Percentiles rank a stretch among this genome's conserved stretches.
phyloP scores from a whole-genome alignment of 2,797 vertebrate genomes.

The Chelmon rostratus region DNA sequence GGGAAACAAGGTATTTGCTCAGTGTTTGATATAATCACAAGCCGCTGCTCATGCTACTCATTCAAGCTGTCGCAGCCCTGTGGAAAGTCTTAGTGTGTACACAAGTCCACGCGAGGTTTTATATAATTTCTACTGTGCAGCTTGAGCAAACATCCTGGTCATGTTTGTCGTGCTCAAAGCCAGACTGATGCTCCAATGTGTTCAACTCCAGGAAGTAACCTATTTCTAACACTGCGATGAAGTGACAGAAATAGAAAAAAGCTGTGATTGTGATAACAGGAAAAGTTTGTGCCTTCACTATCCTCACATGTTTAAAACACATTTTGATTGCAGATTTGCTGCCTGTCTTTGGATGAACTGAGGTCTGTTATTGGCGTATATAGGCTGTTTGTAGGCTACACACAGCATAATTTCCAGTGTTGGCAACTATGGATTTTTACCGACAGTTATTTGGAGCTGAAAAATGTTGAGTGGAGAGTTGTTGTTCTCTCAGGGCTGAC shows the following conservation, averaged over 20 bases:
- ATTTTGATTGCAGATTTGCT: background rate
- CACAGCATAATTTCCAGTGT: background rate
- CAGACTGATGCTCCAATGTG: background rate
- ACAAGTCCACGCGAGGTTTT: background rate
- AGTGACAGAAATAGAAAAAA: background rate
- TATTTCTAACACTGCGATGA: background rate
- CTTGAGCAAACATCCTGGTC: background rate
- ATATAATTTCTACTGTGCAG: background rate
- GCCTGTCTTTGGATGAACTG: background rate
- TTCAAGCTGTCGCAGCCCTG: background rate
- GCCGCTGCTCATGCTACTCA: background rate
- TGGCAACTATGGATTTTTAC: slow-evolving; percentile 26
- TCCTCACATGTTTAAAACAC: background rate
- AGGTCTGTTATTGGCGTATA: background rate
- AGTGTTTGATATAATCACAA: background rate
- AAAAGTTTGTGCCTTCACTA: background rate
- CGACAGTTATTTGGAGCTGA: slow-evolving; percentile 13
- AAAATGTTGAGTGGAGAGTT: slow-evolving; percentile 1
- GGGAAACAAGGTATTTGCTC: background rate
- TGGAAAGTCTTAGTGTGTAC: background rate
- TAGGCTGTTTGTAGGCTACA: background rate
- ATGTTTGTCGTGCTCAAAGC: background rate
- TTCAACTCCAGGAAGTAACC: background rate
- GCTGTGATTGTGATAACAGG: background rate
- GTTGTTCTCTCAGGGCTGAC: background rate